Evolutionary conservation across 2,797 vertebrate species (phyloP), one percentile per base, ranked within the genome.

Genomic region (Poecilia wingei): DNA sequence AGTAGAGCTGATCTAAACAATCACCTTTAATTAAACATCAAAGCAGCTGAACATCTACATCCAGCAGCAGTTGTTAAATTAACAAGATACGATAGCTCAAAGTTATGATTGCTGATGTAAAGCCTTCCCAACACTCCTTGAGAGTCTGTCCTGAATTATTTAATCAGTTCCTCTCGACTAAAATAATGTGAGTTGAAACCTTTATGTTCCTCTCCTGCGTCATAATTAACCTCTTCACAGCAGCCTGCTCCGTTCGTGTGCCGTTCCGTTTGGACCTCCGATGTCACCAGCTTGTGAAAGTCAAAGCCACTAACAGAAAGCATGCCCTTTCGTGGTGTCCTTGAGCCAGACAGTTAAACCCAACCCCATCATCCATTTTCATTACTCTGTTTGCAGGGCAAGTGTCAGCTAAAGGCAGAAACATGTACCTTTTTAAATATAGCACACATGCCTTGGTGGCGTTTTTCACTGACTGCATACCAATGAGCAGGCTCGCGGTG

Each of bases 161-260:
- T 87, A 82, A 82, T 85, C 78, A 76, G 28, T 6, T 61, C 46
- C 64, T 66, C 82, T 85, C 47, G 20, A 81, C 78, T 43, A 68
- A 53, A 68, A 75, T 79, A n/a, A 41, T 68, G 25, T 68, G 51
- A 77, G 59, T 14, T 1, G 61, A 55, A 77, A 57, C 46, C 71
- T 78, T 53, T 53, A 75, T 75, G 76, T 72, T 39, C 68, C 66
- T 55, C 81, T 28, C 9, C 51, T 78, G 82, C 80, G 80, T 79
- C 31, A 82, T 84, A 82, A 89, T 86, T 73, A 84, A 83, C 53
- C 76, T 82, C 80, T 82, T 80, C 46, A 59, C 39, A 25, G 36
- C 53, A 51, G 73, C 25, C 46, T 18, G 71, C 16, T 18, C 61
- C 36, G 0, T 20, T 13, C 46, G 36, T 74, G 18, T 73, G 68